Base-by-base conservation (phyloP, 1,140 invertebrate genomes). In the Nixonia krombeini region DNA sequence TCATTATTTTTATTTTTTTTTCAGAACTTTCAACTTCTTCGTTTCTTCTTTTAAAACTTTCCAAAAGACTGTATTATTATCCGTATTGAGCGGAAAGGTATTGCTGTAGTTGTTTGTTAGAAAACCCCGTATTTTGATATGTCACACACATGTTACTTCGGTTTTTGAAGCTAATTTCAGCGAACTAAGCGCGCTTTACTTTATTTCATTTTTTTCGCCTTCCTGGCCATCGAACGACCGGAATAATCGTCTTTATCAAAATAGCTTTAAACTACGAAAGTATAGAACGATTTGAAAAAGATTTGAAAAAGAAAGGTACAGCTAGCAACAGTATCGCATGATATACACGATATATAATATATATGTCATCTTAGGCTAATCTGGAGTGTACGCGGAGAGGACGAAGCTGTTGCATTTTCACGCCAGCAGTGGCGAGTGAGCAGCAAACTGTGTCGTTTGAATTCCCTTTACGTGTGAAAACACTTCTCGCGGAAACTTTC, bases 31-130 rank as follows among this genome's bases (percentile, higher is more conserved):
- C 61, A 65, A 57, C 67, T 59, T 57, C 41, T 56, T 65, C 52
- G 46, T 65, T 59, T 65, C 41, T 33, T 26, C 45, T 53, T 52
- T 77, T 73, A 72, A 75, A 73, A 72, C 53, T 59, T 66, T 70
- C 59, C 62, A 65, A 68, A 75, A 70, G 55, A 72, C 46, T 68
- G 52, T 69, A 61, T 72, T 74, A 79, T 80, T 76, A 81, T 77
- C 73, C 73, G 73, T 75, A 78, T 81, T 83, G 75, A 81, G 76
- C 81, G 76, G 73, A 80, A 76, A 70, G 63, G 74, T 80, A 82
- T 81, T 81, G 78, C 77, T 81, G 73, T 70, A 71, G 72, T 81
- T 75, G 63, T 65, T 72, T 67, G 53, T 79, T 70, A 68, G 76
- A 79, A 71, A 73, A 76, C 76, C 47, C 46, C 71, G 49, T 75